These are phyloP conservation scores for Pristionchus arcanus DNA, from an alignment of 2,888 invertebrate genomes.

Conservation along the genomic window DNA sequence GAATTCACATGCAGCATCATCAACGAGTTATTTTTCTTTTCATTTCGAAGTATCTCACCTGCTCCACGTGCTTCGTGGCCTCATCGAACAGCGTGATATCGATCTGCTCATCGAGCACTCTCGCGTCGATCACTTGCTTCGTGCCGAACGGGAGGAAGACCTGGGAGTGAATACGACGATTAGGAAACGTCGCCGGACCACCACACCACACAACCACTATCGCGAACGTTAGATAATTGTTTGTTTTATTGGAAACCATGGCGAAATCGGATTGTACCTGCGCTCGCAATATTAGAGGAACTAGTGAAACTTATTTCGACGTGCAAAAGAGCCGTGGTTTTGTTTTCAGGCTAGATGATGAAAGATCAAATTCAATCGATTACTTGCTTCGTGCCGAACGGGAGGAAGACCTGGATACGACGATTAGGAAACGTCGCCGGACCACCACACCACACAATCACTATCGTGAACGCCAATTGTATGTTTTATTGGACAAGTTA, in stretches of 20 bases:
- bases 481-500: too few relatives aligned
- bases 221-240: too few relatives aligned
- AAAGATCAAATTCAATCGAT: conserved; percentile 1
- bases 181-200: background rate
- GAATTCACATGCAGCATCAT: too few relatives aligned
- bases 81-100: conserved; percentile 77
- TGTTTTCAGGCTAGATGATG: too few relatives aligned
- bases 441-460: too few relatives aligned
- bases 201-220: too few relatives aligned
- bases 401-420: conserved; percentile 75
- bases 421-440: background rate
- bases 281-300: background rate
- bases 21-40: too few relatives aligned
- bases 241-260: background rate
- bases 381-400: conserved; percentile 75
- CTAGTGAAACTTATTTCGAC: background rate
- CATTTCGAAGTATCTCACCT: conserved; percentile 67
- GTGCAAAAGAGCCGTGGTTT: too few relatives aligned
- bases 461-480: too few relatives aligned
- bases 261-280: background rate
- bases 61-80: conserved; percentile 77
- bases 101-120: conserved; percentile 71
- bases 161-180: conserved; percentile 53
- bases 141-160: conserved; percentile 77
- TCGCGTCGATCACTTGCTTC: conserved; percentile 66